Evolutionary conservation across 2,113 vertebrate genomes (phyloP).

Genomic region (Ursus arctos): DNA sequence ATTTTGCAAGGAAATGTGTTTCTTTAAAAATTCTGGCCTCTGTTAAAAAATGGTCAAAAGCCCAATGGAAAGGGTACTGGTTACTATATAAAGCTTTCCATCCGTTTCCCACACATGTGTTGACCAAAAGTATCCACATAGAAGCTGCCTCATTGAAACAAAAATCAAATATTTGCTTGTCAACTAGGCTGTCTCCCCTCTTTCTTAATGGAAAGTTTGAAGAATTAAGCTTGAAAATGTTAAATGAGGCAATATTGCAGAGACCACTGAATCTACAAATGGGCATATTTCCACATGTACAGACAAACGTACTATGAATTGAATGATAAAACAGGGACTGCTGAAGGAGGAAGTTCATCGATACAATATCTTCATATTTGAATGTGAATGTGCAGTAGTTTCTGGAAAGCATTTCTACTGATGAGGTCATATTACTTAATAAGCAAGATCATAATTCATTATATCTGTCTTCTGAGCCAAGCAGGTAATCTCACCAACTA

Average conservation of each 20-base stretch:
- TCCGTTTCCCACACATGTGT: not conserved
- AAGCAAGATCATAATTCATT: not conserved
- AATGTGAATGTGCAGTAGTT: not conserved
- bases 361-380: not conserved
- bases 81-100: not conserved
- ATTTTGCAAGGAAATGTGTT: constrained; percentile 50
- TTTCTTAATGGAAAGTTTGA: not conserved
- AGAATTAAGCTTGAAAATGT: not conserved
- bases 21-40: constrained; percentile 33
- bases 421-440: not conserved
- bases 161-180: not conserved
- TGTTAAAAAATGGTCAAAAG: constrained; percentile 34
- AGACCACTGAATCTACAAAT: not conserved
- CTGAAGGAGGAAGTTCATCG: not conserved
- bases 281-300: not conserved
- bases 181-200: not conserved
- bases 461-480: not conserved
- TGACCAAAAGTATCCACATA: not conserved
- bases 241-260: not conserved
- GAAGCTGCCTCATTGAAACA: not conserved
- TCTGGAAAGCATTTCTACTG: not conserved
- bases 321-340: not conserved
- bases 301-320: not conserved
- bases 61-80: not conserved
- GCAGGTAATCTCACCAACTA: not conserved